Conservation (phyloP, 2,113 vertebrate genomes). For the Probosciger aterrimus region DNA sequence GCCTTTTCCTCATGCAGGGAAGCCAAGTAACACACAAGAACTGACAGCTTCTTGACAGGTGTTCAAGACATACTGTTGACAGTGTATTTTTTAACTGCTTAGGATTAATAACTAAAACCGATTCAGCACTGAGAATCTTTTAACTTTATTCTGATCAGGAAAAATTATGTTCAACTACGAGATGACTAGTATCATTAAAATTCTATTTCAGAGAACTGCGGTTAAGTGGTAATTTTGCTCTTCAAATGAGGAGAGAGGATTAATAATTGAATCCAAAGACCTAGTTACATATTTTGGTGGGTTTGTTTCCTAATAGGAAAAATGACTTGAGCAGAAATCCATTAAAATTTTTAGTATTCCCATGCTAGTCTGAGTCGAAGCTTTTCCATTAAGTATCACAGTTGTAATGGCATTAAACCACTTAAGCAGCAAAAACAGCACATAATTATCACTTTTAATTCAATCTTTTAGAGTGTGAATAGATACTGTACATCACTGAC, state of each 20-base stretch:
- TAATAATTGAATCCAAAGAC: conserved; percentile 46
- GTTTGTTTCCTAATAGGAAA: conserved; percentile 43
- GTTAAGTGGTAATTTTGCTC: conserved; percentile 37
- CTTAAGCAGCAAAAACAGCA: conserved; percentile 47
- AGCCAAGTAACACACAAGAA: background rate
- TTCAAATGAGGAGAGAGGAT: conserved; percentile 23
- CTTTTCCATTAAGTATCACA: conserved; percentile 50
- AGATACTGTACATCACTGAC: conserved; percentile 24
- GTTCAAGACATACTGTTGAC: background rate
- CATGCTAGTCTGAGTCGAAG: conserved; percentile 35
- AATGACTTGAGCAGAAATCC: conserved; percentile 44
- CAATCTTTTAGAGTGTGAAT: background rate
- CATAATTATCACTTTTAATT: conserved; percentile 57
- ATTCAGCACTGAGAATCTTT: background rate
- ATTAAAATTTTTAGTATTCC: conserved; percentile 49
- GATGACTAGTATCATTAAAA: conserved; percentile 36
- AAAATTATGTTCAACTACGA: conserved; percentile 1
- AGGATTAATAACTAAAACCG: conserved; percentile 8
- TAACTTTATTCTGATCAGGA: conserved; percentile 6
- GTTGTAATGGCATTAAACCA: conserved; percentile 46
- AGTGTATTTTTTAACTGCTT: background rate
- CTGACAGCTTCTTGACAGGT: background rate
- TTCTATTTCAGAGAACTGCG: conserved; percentile 24
- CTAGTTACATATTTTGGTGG: conserved; percentile 22
- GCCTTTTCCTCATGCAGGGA: background rate